These are phyloP conservation scores for Amphiprion percula DNA, from an alignment of 2,113 vertebrate genomes.

Conservation along the genomic window DNA sequence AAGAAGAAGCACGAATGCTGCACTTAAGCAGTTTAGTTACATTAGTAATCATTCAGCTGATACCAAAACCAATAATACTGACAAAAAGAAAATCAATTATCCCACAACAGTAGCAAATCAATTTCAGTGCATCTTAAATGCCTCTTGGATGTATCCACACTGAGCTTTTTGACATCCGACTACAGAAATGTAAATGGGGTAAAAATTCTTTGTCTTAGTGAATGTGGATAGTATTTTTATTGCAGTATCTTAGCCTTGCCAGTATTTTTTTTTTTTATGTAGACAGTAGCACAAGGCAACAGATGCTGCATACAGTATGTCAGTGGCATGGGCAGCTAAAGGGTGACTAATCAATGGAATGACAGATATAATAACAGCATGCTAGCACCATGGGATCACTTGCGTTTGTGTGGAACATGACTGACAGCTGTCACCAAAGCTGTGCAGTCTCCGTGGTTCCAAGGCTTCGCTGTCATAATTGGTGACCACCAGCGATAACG, in stretches of 20 bases:
- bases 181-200: neutral
- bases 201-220: neutral
- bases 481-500: constrained; percentile 13
- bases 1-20: no score
- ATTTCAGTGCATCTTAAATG: no score
- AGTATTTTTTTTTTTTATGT: no score
- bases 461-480: constrained; percentile 13
- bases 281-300: no score
- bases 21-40: no score
- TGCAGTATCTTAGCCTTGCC: no score
- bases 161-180: neutral
- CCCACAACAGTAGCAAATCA: no score
- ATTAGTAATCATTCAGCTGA: no score
- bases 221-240: neutral
- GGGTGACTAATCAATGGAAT: neutral
- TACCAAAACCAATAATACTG: no score
- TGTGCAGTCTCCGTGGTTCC: neutral
- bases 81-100: no score
- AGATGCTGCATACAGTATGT: neutral
- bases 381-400: constrained; percentile 1
- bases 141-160: no score
- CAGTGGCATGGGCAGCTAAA: neutral
- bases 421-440: constrained; percentile 31
- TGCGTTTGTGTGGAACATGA: constrained; percentile 11
- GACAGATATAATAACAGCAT: constrained; percentile 20